phyloP scores from a whole-genome alignment of 2,113 vertebrate species.

The Pangasianodon hypophthalmus region DNA sequence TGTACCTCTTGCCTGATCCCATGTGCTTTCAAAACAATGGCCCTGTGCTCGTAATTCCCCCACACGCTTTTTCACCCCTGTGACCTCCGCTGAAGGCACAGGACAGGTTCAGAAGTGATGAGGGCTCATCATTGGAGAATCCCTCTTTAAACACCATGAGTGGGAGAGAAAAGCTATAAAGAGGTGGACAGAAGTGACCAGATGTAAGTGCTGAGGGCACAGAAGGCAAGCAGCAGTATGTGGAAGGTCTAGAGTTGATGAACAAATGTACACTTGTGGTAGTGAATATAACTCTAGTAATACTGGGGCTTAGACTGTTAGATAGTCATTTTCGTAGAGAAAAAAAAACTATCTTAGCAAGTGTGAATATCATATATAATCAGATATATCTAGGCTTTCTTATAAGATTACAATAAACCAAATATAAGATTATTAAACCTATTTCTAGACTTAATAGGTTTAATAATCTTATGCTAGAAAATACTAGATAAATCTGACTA shows the following conservation, averaged over 20 bases:
- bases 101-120: conserved; percentile 40
- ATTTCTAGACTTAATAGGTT: background rate
- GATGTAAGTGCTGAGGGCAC: background rate
- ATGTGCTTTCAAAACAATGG: conserved; percentile 39
- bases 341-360: background rate
- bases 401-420: background rate
- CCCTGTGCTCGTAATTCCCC: conserved; percentile 35
- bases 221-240: background rate
- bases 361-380: background rate
- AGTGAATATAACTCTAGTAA: background rate
- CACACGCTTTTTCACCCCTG: conserved; percentile 16
- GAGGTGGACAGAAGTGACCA: background rate
- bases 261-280: background rate
- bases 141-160: conserved; percentile 31
- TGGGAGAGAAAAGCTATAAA: conserved; percentile 20
- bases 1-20: conserved; percentile 17
- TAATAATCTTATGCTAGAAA: background rate
- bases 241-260: background rate
- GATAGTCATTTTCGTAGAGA: too few species aligned
- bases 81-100: conserved; percentile 34
- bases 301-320: too few species aligned
- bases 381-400: background rate
- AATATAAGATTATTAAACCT: background rate
- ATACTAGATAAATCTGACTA: background rate
- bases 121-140: conserved; percentile 27